Evolutionary conservation across 2,113 vertebrate genomes (phyloP).

Genomic region (Thalassoma bifasciatum): DNA sequence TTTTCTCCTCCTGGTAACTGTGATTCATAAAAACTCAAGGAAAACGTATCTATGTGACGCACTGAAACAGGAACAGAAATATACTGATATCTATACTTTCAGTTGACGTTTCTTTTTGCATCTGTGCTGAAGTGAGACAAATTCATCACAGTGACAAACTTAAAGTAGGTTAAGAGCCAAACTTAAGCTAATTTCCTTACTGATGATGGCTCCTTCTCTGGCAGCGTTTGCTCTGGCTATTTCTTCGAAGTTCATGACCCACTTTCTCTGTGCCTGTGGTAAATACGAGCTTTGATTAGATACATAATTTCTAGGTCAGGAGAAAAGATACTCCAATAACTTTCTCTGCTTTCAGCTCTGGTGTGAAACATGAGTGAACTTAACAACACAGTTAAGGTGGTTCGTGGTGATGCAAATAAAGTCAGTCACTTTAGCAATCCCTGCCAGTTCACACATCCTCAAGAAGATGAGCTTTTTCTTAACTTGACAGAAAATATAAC

Average conservation of each 20-base stretch:
- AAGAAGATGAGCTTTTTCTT: neutral
- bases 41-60: neutral
- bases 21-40: neutral
- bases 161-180: neutral
- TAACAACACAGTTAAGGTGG: neutral
- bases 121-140: neutral
- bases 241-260: slow-evolving; percentile 4
- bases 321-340: slow-evolving; percentile 18
- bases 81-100: neutral
- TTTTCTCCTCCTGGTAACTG: neutral
- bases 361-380: neutral
- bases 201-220: neutral
- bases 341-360: neutral
- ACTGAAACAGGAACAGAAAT: too few species aligned
- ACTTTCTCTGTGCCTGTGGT: neutral
- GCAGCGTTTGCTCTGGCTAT: neutral
- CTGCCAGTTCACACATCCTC: slow-evolving; percentile 19
- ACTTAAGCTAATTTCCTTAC: neutral
- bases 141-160: neutral
- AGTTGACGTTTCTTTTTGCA: neutral
- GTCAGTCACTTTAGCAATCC: neutral
- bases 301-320: slow-evolving; percentile 25
- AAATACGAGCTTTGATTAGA: slow-evolving; percentile 20
- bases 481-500: too few species aligned
- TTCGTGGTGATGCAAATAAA: neutral